Base-by-base conservation (phyloP, 2,797 vertebrate species). In the Channa striata region DNA sequence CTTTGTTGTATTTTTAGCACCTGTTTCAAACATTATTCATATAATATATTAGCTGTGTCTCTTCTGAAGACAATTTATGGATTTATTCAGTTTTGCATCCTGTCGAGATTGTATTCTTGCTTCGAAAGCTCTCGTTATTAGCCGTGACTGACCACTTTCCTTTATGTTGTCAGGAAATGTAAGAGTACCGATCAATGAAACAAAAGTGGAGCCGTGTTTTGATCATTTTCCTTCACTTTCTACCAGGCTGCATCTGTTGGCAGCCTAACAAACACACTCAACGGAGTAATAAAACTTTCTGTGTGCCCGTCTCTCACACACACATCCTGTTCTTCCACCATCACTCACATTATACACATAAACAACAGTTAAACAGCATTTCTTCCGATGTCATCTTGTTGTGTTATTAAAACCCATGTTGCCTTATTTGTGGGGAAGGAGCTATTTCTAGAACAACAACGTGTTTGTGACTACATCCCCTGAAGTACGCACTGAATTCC, bases 221-320 rank as follows among this genome's bases (percentile, higher is more conserved):
- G 25, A 44, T 50, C 54, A 40, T 39, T 77, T 77, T 54, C 69
- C 52, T 33, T 47, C 42, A 9, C 11, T 65, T 34, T 70, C 21
- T 72, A 56, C 63, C 36, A 49, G 74, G 80, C 73, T 81, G 77
- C 63, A 34, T 49, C 77, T 56, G 67, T 57, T 87, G 56, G 68
- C 83, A 59, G 49, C 59, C 43, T 57, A 43, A 77, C 79, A 77
- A 17, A 69, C 56, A 49, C 60, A 56, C 57, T 6, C 62, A 30
- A 37, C 21, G 52, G 30, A 65, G 49, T 57, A 52, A 43, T 59
- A 72, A 67, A 54, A 46, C 36, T 49, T 4, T 42, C 19, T 65
- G 23, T 47, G 30, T 48, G 8, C 19, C 37, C 6, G 30, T 59
- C 8, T 49, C 33, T 25, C 40, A 42, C n/a, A 1, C 43, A 11